Percentiles rank a stretch among this genome's conserved stretches.
Conservation (phyloP, 1,140 invertebrate genomes). For the Delia radicum region DNA sequence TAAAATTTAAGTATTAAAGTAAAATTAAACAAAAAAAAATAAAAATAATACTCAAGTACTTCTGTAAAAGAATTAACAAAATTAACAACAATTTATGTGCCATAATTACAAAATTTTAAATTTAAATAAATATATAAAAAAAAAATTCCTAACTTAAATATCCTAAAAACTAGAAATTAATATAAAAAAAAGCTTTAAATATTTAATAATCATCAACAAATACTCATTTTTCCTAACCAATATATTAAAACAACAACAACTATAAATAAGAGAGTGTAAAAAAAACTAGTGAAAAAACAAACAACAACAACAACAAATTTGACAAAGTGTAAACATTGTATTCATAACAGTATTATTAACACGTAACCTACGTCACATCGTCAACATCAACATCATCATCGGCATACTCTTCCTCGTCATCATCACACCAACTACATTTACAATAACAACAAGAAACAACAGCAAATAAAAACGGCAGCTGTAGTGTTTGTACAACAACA, state of each 20-base stretch:
- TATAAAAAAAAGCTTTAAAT: background rate
- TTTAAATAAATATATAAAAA: constrained; percentile 28
- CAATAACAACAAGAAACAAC: constrained; percentile 7
- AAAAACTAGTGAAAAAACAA: constrained; percentile 9
- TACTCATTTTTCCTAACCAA: constrained; percentile 34
- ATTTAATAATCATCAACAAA: constrained; percentile 29
- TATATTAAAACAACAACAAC: background rate
- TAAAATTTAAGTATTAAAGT: constrained; percentile 5
- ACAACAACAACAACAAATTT: background rate
- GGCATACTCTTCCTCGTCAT: background rate
- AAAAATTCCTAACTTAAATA: constrained; percentile 32
- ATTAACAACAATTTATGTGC: constrained; percentile 36
- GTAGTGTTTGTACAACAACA: background rate
- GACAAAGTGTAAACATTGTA: constrained; percentile 25
- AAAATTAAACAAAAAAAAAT: constrained; percentile 27
- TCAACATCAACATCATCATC: constrained; percentile 19
- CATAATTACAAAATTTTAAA: constrained; percentile 34
- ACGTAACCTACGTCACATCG: constrained; percentile 26
- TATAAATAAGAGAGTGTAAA: background rate
- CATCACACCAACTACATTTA: background rate
- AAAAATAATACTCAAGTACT: constrained; percentile 15
- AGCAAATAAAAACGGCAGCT: no score
- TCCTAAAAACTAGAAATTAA: background rate
- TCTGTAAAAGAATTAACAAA: background rate
- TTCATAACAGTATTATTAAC: constrained; percentile 33